phyloP scores from a whole-genome alignment of 2,797 vertebrate species.

The Pseudochromis fuscus region DNA sequence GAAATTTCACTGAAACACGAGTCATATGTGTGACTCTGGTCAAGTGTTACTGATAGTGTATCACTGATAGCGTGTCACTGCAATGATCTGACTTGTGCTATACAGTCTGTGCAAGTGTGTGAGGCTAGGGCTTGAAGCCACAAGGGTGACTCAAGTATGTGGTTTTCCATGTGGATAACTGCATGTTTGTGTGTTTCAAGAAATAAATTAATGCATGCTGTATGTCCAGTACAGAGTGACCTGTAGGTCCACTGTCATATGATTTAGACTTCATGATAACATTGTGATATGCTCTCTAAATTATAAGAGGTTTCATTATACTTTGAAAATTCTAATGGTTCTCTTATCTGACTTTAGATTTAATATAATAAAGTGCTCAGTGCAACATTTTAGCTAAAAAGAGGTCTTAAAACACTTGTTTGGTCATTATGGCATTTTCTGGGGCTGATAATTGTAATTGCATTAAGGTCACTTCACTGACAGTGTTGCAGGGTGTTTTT shows the following conservation, averaged over 20 bases:
- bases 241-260: slow-evolving; percentile 26
- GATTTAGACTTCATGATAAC: slow-evolving; percentile 9
- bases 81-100: slow-evolving; percentile 51
- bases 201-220: slow-evolving; percentile 41
- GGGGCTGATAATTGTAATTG: slow-evolving; percentile 69
- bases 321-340: background rate
- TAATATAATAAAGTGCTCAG: background rate
- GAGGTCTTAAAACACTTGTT: slow-evolving; percentile 30
- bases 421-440: slow-evolving; percentile 60
- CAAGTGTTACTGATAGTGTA: slow-evolving; percentile 72
- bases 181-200: slow-evolving; percentile 28
- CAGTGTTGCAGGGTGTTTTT: slow-evolving; percentile 65
- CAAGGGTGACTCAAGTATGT: slow-evolving; percentile 71
- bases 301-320: background rate
- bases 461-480: slow-evolving; percentile 70
- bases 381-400: slow-evolving; percentile 23
- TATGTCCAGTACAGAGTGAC: slow-evolving; percentile 42
- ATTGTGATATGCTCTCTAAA: slow-evolving; percentile 3
- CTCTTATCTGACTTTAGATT: background rate
- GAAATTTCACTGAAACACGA: slow-evolving; percentile 50
- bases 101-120: slow-evolving; percentile 43
- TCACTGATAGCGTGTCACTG: slow-evolving; percentile 68
- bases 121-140: slow-evolving; percentile 65
- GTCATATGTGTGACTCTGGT: slow-evolving; percentile 65
- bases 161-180: slow-evolving; percentile 57